Evolutionary conservation across 2,797 vertebrate species (phyloP), one percentile per base, ranked within the genome.

Genomic region (Vipera latastei): DNA sequence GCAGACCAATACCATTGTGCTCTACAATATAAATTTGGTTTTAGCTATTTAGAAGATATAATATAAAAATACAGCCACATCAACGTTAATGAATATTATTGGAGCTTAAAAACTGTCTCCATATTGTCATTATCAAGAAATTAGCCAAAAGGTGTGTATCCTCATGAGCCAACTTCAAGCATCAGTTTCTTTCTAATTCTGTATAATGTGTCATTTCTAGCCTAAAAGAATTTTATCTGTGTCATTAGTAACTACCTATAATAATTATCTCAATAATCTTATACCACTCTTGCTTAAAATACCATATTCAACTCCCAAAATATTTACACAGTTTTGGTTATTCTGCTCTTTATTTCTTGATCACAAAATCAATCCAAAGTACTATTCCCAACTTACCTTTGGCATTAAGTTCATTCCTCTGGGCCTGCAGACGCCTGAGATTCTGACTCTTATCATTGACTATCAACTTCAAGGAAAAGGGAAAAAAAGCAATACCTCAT

Each of bases 391-490:
- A 44, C 61, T 9, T 96, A 99, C 99, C 99, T 98, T 99, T 99
- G 83, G 99, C 99, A 0, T 99, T 99, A 89, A 99, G 98, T 96
- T 99, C 99, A 91, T 99, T 99, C 83, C 99, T 98, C 96, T 99
- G 99, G 0, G 99, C 99, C 95, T 99, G 99, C 89, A 99, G 97
- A 96, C 99, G 98, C 95, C 99, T 97, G 87, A 99, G 98, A 95
- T 99, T 99, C 96, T 99, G 99, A 94, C 99, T 99, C 96, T 99
- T 99, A 56, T 99, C 99, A 0, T 99, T 99, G 73, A 99, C 99
- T 0, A 99, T 99, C 95, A 99, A 94, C 99, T 99, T 8, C 0
- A 2, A 93, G 89, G 57, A 93, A 63, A 88, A 65, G 53, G 11
- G 1, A 1, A 60, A 48, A 91, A 16, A 92, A 20, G 78, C 57